A percentile compares a stretch with the other conserved stretches of the same genome.
Evolutionary conservation across 2,888 invertebrate genomes (phyloP).

Genomic region (Scaptomyza caliginosa): DNA sequence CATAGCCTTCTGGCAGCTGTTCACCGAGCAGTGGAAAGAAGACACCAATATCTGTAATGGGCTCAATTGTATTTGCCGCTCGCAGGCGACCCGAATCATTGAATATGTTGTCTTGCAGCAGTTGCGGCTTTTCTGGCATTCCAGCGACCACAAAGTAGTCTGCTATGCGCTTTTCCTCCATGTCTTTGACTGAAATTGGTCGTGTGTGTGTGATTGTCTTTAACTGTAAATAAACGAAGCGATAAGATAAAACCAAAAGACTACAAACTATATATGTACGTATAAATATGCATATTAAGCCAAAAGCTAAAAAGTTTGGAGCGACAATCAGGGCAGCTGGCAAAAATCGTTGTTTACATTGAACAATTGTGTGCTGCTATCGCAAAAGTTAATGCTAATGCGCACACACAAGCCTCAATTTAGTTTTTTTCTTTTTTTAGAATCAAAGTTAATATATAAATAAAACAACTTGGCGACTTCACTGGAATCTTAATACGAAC

Average conservation of each 20-base stretch:
- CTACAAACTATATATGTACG: not conserved
- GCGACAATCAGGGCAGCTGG: slow-evolving; percentile 19
- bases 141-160: slow-evolving; percentile 99
- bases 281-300: not conserved
- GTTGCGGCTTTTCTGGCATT: slow-evolving; percentile 91
- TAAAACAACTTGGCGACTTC: slow-evolving; percentile 16
- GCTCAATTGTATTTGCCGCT: slow-evolving; percentile 92
- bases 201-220: slow-evolving; percentile 23
- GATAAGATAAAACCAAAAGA: slow-evolving; percentile 44
- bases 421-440: slow-evolving; percentile 1
- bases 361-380: slow-evolving; percentile 25
- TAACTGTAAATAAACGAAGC: slow-evolving; percentile 24
- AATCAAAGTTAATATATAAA: slow-evolving; percentile 22
- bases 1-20: slow-evolving; percentile 91
- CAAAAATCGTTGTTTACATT: slow-evolving; percentile 66
- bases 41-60: slow-evolving; percentile 97
- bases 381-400: slow-evolving; percentile 40
- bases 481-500: slow-evolving; percentile 20
- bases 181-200: slow-evolving; percentile 76
- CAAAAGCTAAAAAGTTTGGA: not conserved
- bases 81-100: slow-evolving; percentile 93
- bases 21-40: slow-evolving; percentile 96
- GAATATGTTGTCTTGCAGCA: slow-evolving; percentile 89
- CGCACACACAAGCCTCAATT: slow-evolving; percentile 4
- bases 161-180: slow-evolving; percentile 95